Evolutionary conservation across 2,797 vertebrate species (phyloP).

Genomic region (Lacerta bilineata): DNA sequence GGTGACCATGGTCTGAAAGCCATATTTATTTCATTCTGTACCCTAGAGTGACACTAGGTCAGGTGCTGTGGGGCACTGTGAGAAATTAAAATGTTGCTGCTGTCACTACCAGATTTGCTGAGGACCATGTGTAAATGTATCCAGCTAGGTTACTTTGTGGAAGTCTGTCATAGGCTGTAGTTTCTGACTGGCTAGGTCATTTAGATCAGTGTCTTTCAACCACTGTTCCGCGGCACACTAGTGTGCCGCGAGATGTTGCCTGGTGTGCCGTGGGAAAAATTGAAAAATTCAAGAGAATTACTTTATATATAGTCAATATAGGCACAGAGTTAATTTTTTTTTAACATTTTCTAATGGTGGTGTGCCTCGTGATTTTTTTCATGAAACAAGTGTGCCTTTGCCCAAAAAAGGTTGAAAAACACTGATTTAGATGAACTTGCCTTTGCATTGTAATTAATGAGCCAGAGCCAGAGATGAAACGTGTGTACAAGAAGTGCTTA

Average conservation of each 20-base stretch:
- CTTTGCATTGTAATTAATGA: neutral
- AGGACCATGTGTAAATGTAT: neutral
- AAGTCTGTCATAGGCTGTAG: neutral
- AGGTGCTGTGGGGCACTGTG: too few species aligned
- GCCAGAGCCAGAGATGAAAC: neutral
- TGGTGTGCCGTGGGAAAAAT: too few species aligned
- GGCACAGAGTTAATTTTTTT: too few species aligned
- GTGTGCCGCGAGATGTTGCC: too few species aligned
- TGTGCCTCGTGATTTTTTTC: too few species aligned
- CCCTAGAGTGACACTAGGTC: neutral
- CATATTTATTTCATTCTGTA: neutral
- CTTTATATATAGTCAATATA: too few species aligned
- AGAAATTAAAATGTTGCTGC: neutral
- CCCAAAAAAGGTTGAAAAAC: too few species aligned
- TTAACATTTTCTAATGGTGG: too few species aligned
- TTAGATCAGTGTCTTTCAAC: too few species aligned
- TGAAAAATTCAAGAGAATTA: too few species aligned
- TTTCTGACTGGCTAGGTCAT: neutral
- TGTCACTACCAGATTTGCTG: neutral
- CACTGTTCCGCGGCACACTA: too few species aligned
- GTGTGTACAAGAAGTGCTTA: neutral
- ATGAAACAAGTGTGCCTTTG: too few species aligned
- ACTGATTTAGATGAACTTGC: neutral
- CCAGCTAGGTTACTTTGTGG: neutral
- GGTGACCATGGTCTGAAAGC: neutral